Conservation (phyloP, 2,797 vertebrate species). For the Siniperca obscura region DNA sequence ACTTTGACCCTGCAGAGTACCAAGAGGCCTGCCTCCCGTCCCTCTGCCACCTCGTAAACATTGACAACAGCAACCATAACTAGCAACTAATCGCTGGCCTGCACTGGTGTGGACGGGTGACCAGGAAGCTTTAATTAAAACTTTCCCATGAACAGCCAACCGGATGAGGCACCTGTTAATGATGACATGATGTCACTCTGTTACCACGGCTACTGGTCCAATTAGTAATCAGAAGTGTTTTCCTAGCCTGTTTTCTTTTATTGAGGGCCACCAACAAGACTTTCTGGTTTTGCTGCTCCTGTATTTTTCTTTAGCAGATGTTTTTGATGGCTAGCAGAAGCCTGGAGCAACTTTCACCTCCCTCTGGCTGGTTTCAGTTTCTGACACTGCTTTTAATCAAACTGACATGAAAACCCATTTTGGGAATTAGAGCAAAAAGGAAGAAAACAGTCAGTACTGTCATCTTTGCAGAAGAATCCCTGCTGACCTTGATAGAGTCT, state of each 20-base stretch:
- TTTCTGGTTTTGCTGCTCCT: slow-evolving; percentile 37
- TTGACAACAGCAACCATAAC: slow-evolving; percentile 76
- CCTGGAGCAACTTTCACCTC: slow-evolving; percentile 28
- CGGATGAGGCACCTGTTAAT: slow-evolving; percentile 81
- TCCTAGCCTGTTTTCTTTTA: slow-evolving; percentile 49
- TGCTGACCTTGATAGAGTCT: slow-evolving; percentile 27
- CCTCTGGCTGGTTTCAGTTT: slow-evolving; percentile 16
- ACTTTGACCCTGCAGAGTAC: slow-evolving; percentile 61
- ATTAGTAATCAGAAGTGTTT: slow-evolving; percentile 81
- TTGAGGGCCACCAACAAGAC: slow-evolving; percentile 54
- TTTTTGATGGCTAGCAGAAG: slow-evolving; percentile 55
- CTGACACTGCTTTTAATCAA: slow-evolving; percentile 40
- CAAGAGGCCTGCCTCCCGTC: slow-evolving; percentile 70
- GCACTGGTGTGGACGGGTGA: slow-evolving; percentile 45
- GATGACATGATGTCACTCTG: slow-evolving; percentile 75
- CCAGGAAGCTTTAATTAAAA: slow-evolving; percentile 70
- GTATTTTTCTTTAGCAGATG: slow-evolving; percentile 49
- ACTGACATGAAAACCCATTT: slow-evolving; percentile 15
- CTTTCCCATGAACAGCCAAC: slow-evolving; percentile 73
- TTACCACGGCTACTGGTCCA: slow-evolving; percentile 76
- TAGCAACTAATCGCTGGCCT: slow-evolving; percentile 65
- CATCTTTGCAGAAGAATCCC: slow-evolving; percentile 28
- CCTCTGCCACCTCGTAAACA: slow-evolving; percentile 78
- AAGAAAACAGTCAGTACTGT: slow-evolving; percentile 19
- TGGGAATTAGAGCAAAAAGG: not conserved